Conservation (phyloP, 2,888 invertebrate genomes). For the Emesis furor region DNA sequence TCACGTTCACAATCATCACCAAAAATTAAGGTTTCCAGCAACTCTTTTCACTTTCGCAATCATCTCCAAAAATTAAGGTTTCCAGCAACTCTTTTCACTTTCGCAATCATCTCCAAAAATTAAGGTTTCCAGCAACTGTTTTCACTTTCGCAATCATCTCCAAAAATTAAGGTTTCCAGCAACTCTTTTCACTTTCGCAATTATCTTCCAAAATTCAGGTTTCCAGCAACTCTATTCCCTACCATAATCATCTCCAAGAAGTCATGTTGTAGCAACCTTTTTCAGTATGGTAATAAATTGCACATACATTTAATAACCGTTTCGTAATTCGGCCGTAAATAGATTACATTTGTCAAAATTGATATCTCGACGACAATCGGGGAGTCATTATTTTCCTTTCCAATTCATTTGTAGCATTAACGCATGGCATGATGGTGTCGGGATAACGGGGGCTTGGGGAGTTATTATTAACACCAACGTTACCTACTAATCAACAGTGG, state of each 20-base stretch:
- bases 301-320: not conserved
- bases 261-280: too few species aligned
- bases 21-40: not conserved
- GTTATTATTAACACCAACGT: slow-evolving; percentile 40
- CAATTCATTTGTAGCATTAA: slow-evolving; percentile 58
- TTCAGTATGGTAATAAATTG: too few species aligned
- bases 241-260: not conserved
- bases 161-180: not conserved
- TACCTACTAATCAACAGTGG: slow-evolving; percentile 78
- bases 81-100: not conserved
- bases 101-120: slow-evolving; percentile 4
- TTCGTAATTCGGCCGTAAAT: slow-evolving; percentile 35
- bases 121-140: not conserved
- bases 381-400: slow-evolving; percentile 34
- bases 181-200: too few species aligned
- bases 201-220: too few species aligned
- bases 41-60: not conserved
- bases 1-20: not conserved
- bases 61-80: not conserved
- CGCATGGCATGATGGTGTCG: slow-evolving; percentile 83
- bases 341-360: slow-evolving; percentile 35
- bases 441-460: slow-evolving; percentile 70
- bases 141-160: not conserved
- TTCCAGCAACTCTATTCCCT: too few species aligned
- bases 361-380: slow-evolving; percentile 55